phyloP scores from a whole-genome alignment of 2,888 invertebrate genomes.

The Hypolimnas misippus region DNA sequence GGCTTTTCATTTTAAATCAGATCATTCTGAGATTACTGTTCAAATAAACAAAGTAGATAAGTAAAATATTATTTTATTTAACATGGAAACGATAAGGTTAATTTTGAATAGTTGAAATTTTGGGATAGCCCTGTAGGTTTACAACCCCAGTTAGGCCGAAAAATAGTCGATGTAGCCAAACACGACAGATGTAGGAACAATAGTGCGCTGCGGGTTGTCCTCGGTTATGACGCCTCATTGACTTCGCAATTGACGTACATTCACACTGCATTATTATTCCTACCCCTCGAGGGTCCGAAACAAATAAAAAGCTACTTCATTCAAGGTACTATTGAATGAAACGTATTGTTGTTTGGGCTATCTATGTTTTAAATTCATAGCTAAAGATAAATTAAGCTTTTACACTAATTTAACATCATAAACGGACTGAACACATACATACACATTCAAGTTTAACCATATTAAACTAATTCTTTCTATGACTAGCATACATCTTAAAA shows the following conservation, averaged over 20 bases:
- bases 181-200: conserved; percentile 52
- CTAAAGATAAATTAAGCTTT: conserved; percentile 6
- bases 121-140: background rate
- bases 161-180: conserved; percentile 32
- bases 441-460: background rate
- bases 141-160: conserved; percentile 1
- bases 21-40: no score
- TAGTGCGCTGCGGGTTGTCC: conserved; percentile 49
- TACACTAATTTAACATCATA: background rate
- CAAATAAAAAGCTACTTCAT: conserved; percentile 42
- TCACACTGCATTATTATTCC: conserved; percentile 43
- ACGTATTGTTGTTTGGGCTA: conserved; percentile 21
- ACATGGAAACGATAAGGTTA: no score
- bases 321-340: conserved; percentile 35
- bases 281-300: conserved; percentile 37
- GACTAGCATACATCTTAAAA: conserved; percentile 2
- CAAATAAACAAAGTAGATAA: no score
- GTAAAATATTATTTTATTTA: no score
- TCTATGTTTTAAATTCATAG: conserved; percentile 29
- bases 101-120: no score
- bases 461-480: background rate
- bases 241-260: conserved; percentile 46
- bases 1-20: no score
- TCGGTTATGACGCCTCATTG: conserved; percentile 47
- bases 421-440: no score